Evolutionary conservation across 2,888 invertebrate genomes (phyloP), one percentile per base, ranked within the genome.

Genomic region (Cheiracanthium punctorium): DNA sequence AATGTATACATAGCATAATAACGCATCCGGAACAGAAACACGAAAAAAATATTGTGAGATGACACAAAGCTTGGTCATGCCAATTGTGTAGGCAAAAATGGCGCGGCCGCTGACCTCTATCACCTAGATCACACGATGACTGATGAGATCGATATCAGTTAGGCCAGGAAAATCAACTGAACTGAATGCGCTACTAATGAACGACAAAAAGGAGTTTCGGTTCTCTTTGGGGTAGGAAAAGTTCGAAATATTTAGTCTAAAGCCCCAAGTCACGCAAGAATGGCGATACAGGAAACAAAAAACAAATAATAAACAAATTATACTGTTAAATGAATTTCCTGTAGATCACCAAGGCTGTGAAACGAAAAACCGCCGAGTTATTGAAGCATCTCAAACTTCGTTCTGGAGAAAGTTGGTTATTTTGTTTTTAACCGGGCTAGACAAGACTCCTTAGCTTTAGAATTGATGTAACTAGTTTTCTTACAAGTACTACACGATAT

Each of bases 31-130:
- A 41, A 43, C 58, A 17, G 0, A 71, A 71, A 43, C 33, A 41
- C n/a, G 29, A 70, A 71, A 71, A 37, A 43, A 71, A 43, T 67
- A 43, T 65, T 75, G 58, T 41, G 17, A 75, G 58, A 52, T 24
- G 41, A n/a, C 14, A 82, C 70, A 76, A 76, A n/a, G 48, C 48
- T 20, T 73, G 48, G 73, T 33, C 73, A 64, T 69, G 20, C 43
- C 67, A 29, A 48, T 80, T 52, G 52, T 71, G 43, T 14, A 29
- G 32, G 65, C 37, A 20, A n/a, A 52, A 24, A 32, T 52, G 75
- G 70, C 37, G 65, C 71, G 76, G 71, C 32, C 71, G 64, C 7
- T 76, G 76, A 82, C 75, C 82, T 76, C 70, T 32, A 33, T 64
- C 8, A 71, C n/a, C 24, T 32, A 8, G 69, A 69, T 28, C 1